phyloP scores from a whole-genome alignment of 2,888 invertebrate genomes.

The Lycaena phlaeas region DNA sequence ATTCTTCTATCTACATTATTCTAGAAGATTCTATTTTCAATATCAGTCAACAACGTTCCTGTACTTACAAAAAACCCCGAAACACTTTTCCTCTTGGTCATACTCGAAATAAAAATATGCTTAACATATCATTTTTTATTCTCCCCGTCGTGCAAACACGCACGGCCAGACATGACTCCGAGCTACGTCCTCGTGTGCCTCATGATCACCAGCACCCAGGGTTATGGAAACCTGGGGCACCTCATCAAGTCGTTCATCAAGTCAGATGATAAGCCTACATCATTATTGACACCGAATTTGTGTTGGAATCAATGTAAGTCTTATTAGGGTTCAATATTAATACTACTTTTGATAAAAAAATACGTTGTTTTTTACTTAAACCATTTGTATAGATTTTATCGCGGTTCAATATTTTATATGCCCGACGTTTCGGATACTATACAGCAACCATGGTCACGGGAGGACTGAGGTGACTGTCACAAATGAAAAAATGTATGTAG shows the following conservation, averaged over 20 bases:
- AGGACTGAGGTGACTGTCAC: too few species aligned
- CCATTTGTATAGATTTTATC: neutral
- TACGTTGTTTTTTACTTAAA: neutral
- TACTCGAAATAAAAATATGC: too few species aligned
- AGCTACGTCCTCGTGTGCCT: neutral
- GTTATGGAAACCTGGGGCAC: constrained; percentile 5
- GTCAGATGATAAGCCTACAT: constrained; percentile 34
- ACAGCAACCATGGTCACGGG: too few species aligned
- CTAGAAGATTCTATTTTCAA: too few species aligned
- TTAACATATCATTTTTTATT: too few species aligned
- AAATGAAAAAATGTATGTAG: too few species aligned
- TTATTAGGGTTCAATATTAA: neutral
- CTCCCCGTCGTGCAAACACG: neutral
- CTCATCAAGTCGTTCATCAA: constrained; percentile 30
- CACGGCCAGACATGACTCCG: neutral
- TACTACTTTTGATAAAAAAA: neutral
- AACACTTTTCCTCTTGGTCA: too few species aligned
- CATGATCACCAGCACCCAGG: neutral
- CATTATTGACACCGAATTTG: constrained; percentile 35
- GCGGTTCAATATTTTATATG: neutral
- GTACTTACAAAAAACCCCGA: too few species aligned
- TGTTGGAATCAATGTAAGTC: constrained; percentile 51
- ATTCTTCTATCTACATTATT: too few species aligned
- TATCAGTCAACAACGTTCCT: too few species aligned
- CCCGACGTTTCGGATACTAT: too few species aligned